Conservation (phyloP, 2,797 vertebrate genomes). For the Etheostoma perlongum region DNA sequence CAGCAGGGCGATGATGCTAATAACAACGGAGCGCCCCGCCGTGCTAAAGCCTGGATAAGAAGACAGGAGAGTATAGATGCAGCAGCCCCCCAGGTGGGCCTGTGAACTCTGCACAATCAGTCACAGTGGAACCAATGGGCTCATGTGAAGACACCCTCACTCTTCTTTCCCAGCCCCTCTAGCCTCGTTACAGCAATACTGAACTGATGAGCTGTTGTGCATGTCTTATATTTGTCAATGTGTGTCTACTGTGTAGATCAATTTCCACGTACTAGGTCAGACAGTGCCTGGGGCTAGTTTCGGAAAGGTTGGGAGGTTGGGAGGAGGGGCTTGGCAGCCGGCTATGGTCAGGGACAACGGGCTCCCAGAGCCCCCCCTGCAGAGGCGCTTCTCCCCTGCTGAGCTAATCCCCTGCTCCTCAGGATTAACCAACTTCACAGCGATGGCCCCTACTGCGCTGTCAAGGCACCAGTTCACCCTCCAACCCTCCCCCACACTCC, state of each 20-base stretch:
- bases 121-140: slow-evolving; percentile 59
- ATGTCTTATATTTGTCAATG: slow-evolving; percentile 39
- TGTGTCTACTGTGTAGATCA: slow-evolving; percentile 24
- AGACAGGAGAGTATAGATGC: slow-evolving; percentile 52
- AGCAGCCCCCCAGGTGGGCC: slow-evolving; percentile 60
- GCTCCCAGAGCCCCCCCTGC: slow-evolving; percentile 67
- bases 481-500: slow-evolving; percentile 4
- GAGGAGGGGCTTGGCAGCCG: slow-evolving; percentile 17
- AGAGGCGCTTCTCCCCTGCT: slow-evolving; percentile 58
- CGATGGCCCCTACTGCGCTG: slow-evolving; percentile 75
- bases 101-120: slow-evolving; percentile 55
- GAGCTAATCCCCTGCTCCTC: slow-evolving; percentile 83
- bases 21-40: slow-evolving; percentile 44
- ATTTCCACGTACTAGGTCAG: slow-evolving; percentile 54
- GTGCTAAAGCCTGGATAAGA: slow-evolving; percentile 33
- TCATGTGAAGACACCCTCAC: slow-evolving; percentile 40
- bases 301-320: not conserved
- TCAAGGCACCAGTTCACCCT: slow-evolving; percentile 61
- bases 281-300: slow-evolving; percentile 43
- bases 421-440: slow-evolving; percentile 85
- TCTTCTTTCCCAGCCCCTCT: slow-evolving; percentile 21
- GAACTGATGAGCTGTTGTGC: slow-evolving; percentile 50
- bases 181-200: slow-evolving; percentile 44
- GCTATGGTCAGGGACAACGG: slow-evolving; percentile 57
- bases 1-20: slow-evolving; percentile 53